Evolutionary conservation across 2,113 vertebrate species (phyloP), one percentile per base, ranked within the genome.

Genomic region (Colistium nudipinnis): DNA sequence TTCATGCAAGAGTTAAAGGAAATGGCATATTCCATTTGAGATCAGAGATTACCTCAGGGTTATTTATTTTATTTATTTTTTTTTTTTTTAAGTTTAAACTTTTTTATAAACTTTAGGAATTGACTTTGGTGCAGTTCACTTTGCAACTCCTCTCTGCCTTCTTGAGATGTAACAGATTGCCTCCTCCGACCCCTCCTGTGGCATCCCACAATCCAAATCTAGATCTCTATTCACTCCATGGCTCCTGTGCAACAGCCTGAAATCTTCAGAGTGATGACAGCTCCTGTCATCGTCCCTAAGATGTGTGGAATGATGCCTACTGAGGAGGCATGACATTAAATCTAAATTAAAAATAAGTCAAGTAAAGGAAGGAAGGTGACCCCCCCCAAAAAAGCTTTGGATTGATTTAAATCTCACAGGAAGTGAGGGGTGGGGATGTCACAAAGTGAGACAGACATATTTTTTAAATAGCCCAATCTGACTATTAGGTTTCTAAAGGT

Each of bases 211-310:
- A 48, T 48, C 45, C 8, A 13, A n/a, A 48, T 24, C 45, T 24
- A 25, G 22, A 48, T 48, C 45, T 48, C 45, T 25, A 48, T 48
- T 48, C 45, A 0, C 22, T 14, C 22, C 45, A 48, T 24, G 45
- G 45, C 45, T 48, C 22, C 45, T 45, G 44, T 45, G 44, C 20
- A 45, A 12, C 20, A 45, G 44, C 44, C 44, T 14, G 45, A 25
- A 48, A 48, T 48, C 45, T 48, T 48, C 45, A 48, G 25, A 48
- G 45, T 25, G 22, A 14, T 13, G 45, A 48, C 45, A 25, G 45
- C 14, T 45, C 20, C 44, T 45, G 19, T 45, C 44, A 45, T 45
- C 44, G 1, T 22, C 1, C 45, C 45, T 7, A 13, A 48, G 45
- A 48, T 48, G 22, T 25, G 45, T 25, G 45, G 45, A 48, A 14